Percentiles rank a stretch among this genome's conserved stretches.
phyloP scores from a whole-genome alignment of 2,888 invertebrate genomes.

The Azorinus chamasolen region DNA sequence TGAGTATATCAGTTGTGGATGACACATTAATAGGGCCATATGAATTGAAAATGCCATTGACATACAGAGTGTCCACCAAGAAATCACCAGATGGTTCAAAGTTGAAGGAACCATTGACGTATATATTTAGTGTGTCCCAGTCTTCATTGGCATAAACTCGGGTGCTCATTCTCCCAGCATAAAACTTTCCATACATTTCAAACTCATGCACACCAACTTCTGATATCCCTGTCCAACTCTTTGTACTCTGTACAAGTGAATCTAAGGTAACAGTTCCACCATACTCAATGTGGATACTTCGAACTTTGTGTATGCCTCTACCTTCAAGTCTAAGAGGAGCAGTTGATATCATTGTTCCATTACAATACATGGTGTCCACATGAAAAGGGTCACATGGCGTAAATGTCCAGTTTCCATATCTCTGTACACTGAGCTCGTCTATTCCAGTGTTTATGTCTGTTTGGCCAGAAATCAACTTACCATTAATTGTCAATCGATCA shows the following conservation, averaged over 20 bases:
- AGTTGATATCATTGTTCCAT: slow-evolving; percentile 64
- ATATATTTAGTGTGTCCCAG: slow-evolving; percentile 67
- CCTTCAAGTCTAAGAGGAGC: slow-evolving; percentile 67
- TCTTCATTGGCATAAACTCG: slow-evolving; percentile 45
- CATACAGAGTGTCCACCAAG: slow-evolving; percentile 48
- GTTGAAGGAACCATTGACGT: slow-evolving; percentile 52
- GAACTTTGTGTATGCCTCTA: slow-evolving; percentile 42
- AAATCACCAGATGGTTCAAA: slow-evolving; percentile 67
- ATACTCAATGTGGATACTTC: slow-evolving; percentile 54
- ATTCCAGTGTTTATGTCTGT: slow-evolving; percentile 53
- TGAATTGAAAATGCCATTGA: slow-evolving; percentile 58
- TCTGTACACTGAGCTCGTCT: slow-evolving; percentile 54
- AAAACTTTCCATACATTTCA: slow-evolving; percentile 60
- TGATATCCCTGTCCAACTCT: slow-evolving; percentile 63
- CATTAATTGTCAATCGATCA: slow-evolving; percentile 61
- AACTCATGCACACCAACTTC: slow-evolving; percentile 55
- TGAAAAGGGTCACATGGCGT: slow-evolving; percentile 56
- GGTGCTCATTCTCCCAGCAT: slow-evolving; percentile 62
- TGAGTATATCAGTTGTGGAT: slow-evolving; percentile 15
- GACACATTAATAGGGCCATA: slow-evolving; percentile 51
- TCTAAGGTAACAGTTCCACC: slow-evolving; percentile 68
- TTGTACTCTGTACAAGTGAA: slow-evolving; percentile 46
- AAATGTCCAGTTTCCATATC: slow-evolving; percentile 65
- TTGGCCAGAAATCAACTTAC: slow-evolving; percentile 49
- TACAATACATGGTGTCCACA: slow-evolving; percentile 54